A percentile compares a stretch with the other conserved stretches of the same genome.
phyloP scores from a whole-genome alignment of 2,888 invertebrate species.

The Drosophila picticornis region DNA sequence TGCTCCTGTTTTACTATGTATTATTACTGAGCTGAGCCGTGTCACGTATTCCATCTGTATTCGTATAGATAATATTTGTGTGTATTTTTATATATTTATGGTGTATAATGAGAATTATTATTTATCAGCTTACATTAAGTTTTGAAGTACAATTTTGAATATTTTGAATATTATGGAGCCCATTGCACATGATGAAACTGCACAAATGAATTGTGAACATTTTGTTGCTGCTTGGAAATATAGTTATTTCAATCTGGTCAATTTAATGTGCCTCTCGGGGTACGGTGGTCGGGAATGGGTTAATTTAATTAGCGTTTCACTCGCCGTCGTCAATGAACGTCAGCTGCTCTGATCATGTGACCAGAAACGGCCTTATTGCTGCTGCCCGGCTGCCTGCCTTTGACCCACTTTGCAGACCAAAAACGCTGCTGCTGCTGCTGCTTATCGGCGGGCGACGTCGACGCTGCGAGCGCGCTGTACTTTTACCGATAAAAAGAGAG shows the following conservation, averaged over 20 bases:
- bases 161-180: too few relatives aligned
- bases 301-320: background rate
- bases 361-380: background rate
- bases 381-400: slow-evolving; percentile 4
- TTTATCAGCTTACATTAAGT: too few relatives aligned
- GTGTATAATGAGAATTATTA: too few relatives aligned
- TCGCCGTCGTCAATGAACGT: background rate
- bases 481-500: slow-evolving; percentile 56
- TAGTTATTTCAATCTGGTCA: background rate
- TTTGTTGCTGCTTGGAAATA: background rate
- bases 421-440: slow-evolving; percentile 27
- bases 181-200: background rate
- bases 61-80: too few relatives aligned
- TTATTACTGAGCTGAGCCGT: too few relatives aligned
- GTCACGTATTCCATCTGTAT: too few relatives aligned
- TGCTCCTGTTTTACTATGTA: too few relatives aligned
- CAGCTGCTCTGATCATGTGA: background rate
- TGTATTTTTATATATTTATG: too few relatives aligned
- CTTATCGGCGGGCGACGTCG: slow-evolving; percentile 36
- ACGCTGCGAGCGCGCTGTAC: slow-evolving; percentile 16
- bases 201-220: background rate
- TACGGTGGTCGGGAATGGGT: background rate
- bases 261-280: background rate
- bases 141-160: background rate
- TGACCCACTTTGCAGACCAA: slow-evolving; percentile 52